These are phyloP conservation scores for Eriosoma lanigerum DNA, from an alignment of 1,140 invertebrate species.

Conservation along the genomic window DNA sequence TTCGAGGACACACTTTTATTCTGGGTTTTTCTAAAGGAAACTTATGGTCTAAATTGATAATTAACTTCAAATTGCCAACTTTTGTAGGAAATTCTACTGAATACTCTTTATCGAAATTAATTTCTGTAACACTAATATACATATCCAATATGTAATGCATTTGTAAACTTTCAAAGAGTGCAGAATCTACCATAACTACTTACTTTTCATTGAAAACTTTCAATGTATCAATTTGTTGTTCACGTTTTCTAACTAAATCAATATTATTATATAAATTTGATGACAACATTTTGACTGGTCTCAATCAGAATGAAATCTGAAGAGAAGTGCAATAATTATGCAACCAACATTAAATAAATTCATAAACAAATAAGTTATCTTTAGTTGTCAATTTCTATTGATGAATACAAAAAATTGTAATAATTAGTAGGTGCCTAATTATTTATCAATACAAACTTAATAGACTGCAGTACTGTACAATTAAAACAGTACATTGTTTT, in stretches of 20 bases:
- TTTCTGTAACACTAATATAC: slow-evolving; percentile 66
- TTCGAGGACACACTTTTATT: slow-evolving; percentile 67
- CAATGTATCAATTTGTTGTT: slow-evolving; percentile 68
- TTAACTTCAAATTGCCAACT: slow-evolving; percentile 65
- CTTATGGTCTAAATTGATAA: slow-evolving; percentile 66
- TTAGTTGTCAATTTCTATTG: no score
- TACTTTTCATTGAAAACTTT: slow-evolving; percentile 70
- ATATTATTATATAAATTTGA: slow-evolving; percentile 20
- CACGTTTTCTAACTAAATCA: slow-evolving; percentile 17
- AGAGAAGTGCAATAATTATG: not conserved
- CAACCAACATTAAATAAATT: not conserved
- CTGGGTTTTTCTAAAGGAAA: slow-evolving; percentile 75
- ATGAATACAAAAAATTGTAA: no score
- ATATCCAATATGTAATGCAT: not conserved
- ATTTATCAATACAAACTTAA: no score
- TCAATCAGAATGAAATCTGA: not conserved
- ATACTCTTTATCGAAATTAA: slow-evolving; percentile 70
- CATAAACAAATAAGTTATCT: not conserved
- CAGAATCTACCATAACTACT: slow-evolving; percentile 52
- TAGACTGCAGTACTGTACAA: no score
- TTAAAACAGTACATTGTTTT: no score
- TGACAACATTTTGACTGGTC: not conserved
- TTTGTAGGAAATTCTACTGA: slow-evolving; percentile 68
- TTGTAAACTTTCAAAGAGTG: no score
- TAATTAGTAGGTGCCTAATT: no score